phyloP scores from a whole-genome alignment of 2,888 invertebrate genomes.

The Thera britannica region DNA sequence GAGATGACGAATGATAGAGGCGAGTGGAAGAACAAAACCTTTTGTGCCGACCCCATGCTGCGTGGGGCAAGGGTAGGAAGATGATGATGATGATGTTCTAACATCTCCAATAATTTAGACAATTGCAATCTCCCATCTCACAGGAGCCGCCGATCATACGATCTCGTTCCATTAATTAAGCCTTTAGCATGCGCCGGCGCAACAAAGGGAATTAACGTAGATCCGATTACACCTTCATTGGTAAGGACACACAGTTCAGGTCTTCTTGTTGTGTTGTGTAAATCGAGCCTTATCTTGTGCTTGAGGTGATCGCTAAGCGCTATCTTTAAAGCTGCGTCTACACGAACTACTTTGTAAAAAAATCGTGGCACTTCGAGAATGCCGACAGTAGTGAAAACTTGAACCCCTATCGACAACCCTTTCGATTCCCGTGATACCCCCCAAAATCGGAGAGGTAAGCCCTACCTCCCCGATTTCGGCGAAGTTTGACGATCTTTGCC shows the following conservation, averaged over 20 bases:
- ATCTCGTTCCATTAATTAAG: constrained; percentile 38
- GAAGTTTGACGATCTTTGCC: no score
- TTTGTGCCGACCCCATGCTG: no score
- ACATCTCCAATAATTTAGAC: constrained; percentile 24
- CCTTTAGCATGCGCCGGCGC: constrained; percentile 29
- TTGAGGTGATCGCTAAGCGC: constrained; percentile 14
- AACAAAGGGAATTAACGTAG: constrained; percentile 39
- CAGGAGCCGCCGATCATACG: constrained; percentile 31
- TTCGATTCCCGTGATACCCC: no score
- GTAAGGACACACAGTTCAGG: constrained; percentile 11
- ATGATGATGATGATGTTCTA: no score
- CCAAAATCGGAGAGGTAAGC: no score
- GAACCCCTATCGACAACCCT: no score
- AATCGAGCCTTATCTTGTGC: constrained; percentile 25
- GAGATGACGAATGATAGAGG: no score
- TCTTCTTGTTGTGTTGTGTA: constrained; percentile 16
- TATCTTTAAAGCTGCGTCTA: constrained; percentile 1
- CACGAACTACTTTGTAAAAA: not conserved
- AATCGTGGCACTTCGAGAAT: no score
- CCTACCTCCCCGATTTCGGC: no score
- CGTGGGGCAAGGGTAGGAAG: no score
- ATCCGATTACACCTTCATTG: constrained; percentile 43
- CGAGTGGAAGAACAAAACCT: no score
- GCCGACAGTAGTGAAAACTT: no score
- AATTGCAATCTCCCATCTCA: constrained; percentile 36